These are phyloP conservation scores for Mesorhabditis spiculigera DNA, from an alignment of 2,888 invertebrate species.

Conservation along the genomic window DNA sequence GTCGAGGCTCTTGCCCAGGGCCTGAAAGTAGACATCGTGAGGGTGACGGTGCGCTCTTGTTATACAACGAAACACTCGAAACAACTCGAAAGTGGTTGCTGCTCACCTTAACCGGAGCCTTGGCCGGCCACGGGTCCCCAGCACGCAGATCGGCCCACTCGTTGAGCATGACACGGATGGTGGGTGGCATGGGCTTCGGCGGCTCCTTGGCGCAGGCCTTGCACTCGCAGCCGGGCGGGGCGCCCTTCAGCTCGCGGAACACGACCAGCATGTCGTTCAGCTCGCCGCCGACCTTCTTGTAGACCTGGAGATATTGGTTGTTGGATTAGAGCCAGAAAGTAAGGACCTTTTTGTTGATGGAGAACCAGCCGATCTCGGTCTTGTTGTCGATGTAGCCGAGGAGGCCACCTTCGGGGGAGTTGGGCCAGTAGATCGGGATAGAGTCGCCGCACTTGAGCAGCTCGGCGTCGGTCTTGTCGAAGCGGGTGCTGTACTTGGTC, in stretches of 20 bases:
- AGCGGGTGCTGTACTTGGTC: not conserved
- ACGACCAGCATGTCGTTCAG: slow-evolving; percentile 48
- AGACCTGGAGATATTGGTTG: slow-evolving; percentile 7
- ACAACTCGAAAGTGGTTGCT: slow-evolving; percentile 38
- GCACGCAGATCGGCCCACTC: too few relatives aligned
- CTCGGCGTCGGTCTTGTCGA: slow-evolving; percentile 46
- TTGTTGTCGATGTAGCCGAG: slow-evolving; percentile 20
- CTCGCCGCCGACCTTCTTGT: slow-evolving; percentile 27
- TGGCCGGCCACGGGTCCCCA: slow-evolving; percentile 26
- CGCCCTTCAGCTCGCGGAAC: slow-evolving; percentile 43
- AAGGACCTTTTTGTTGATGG: slow-evolving; percentile 29
- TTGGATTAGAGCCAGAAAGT: slow-evolving; percentile 5
- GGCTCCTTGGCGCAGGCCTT: slow-evolving; percentile 9
- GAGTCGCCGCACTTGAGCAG: slow-evolving; percentile 50
- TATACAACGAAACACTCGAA: too few relatives aligned
- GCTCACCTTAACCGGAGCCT: slow-evolving; percentile 41
- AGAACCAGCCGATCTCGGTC: slow-evolving; percentile 49
- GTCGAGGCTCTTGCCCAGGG: slow-evolving; percentile 41
- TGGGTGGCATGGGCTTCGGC: slow-evolving; percentile 15
- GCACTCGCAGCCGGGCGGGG: slow-evolving; percentile 13
- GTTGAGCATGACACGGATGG: slow-evolving; percentile 26
- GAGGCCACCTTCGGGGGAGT: too few relatives aligned
- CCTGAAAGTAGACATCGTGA: slow-evolving; percentile 10
- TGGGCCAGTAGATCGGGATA: slow-evolving; percentile 24
- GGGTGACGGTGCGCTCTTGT: slow-evolving; percentile 6